Evolutionary conservation across 2,113 vertebrate genomes (phyloP), one percentile per base, ranked within the genome.

Genomic region (Catharus minimus): DNA sequence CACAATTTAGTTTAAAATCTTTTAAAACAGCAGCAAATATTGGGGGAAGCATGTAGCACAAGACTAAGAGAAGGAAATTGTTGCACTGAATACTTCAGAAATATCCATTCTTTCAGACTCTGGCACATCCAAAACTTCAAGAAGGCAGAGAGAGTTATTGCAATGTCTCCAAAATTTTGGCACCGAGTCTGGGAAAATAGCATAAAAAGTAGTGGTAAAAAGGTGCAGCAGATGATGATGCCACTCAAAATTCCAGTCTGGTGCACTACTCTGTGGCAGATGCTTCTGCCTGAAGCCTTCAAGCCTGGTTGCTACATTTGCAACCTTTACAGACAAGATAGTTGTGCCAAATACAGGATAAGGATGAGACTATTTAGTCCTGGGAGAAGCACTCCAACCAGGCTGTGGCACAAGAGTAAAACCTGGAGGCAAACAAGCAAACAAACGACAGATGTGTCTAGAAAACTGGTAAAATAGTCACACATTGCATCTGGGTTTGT

Each of bases 231-330:
- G 83, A 80, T 92, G 68, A 95, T 81, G 77, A 92, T 94, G 92
- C 65, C 88, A 76, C 75, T 91, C 79, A 85, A 50, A 94, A 94
- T 95, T 95, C 68, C 69, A 90, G 47, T 71, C 88, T 83, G 47
- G 39, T 86, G 52, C 55, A 55, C 61, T n/a, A 36, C 11, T 76
- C 64, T 2, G 4, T 47, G 61, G 60, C 47, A 90, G 50, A 77
- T 0, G 0, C 30, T 88, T 94, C 76, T 88, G 76, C 65, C 66
- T 64, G 53, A 83, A 90, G 65, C n/a, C 38, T 86, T 64, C 33
- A 86, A 56, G 47, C 47, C 15, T 67, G 60, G 7, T 64, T 90
- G 39, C 39, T 71, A 26, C 50, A 68, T 72, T 86, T 86, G 27
- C 30, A 88, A 27, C n/a, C 17, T 83, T 80, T 90, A 39, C 67